Evolutionary conservation across 2,888 invertebrate genomes (phyloP).

Genomic region (Enoplolaimus lenunculus): DNA sequence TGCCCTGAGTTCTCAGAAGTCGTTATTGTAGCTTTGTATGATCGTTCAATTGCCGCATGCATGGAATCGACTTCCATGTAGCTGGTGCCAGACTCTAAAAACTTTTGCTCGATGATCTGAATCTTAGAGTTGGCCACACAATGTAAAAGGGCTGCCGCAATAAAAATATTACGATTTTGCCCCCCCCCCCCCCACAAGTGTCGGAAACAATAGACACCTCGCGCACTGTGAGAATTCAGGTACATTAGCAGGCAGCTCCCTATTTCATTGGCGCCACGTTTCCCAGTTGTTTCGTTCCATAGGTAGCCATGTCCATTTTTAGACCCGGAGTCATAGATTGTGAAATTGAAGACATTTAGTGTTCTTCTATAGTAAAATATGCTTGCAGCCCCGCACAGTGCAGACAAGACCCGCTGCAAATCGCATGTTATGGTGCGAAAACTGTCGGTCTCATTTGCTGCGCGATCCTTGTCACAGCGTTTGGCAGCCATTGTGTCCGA

Average conservation of each 20-base stretch:
- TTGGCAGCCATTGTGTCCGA: background rate
- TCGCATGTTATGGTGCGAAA: background rate
- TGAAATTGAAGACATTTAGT: no score
- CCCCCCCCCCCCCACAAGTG: background rate
- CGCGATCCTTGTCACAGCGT: background rate
- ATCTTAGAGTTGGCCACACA: background rate
- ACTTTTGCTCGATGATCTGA: constrained; percentile 9
- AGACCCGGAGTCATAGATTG: background rate
- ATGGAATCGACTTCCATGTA: constrained; percentile 17
- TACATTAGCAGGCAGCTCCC: background rate
- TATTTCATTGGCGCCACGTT: constrained; percentile 12
- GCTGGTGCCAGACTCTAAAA: constrained; percentile 13
- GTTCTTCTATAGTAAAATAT: background rate
- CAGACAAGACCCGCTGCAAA: background rate
- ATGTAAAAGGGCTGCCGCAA: background rate
- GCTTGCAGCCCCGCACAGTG: background rate
- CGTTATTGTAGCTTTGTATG: background rate
- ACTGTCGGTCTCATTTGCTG: background rate
- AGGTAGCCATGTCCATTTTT: constrained; percentile 5
- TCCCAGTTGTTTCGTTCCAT: constrained; percentile 10
- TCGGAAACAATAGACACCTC: background rate
- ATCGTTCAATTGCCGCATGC: background rate
- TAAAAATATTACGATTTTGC: constrained; percentile 8
- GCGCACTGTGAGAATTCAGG: background rate
- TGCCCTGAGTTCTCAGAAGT: background rate